Percentiles rank a stretch among this genome's conserved stretches.
Evolutionary conservation across 2,797 vertebrate species (phyloP).

Genomic region (Aphelocoma californica): DNA sequence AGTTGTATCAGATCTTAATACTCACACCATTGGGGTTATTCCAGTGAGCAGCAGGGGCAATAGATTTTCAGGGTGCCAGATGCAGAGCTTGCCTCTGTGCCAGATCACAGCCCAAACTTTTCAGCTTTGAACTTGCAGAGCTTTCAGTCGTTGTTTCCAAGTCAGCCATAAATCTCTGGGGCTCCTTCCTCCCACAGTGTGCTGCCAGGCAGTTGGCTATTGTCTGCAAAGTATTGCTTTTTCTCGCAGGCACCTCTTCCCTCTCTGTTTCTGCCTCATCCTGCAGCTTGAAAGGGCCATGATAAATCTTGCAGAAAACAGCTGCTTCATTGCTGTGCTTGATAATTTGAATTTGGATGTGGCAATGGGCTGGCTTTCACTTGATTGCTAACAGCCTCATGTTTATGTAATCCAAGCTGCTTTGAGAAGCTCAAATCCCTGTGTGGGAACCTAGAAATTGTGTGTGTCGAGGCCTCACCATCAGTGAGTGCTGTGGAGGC

Average conservation of each 20-base stretch:
- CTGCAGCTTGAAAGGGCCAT: not conserved
- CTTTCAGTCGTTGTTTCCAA: conserved; percentile 7
- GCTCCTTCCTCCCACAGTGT: not conserved
- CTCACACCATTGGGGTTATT: rapidly evolving
- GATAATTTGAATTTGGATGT: not conserved
- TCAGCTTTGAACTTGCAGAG: conserved; percentile 20
- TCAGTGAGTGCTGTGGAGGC: rapidly evolving
- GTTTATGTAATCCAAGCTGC: not conserved
- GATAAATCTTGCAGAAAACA: conserved; percentile 47
- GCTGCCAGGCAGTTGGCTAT: not conserved
- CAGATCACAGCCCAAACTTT: not conserved
- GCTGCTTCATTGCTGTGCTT: not conserved
- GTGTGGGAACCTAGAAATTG: not conserved
- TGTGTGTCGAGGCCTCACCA: not conserved
- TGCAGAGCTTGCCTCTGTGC: not conserved
- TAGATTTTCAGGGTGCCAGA: conserved; percentile 6
- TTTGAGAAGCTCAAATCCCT: not conserved
- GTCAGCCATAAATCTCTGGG: conserved; percentile 18
- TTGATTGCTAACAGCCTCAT: not conserved
- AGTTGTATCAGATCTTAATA: not conserved
- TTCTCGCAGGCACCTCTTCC: not conserved
- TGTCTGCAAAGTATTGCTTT: not conserved
- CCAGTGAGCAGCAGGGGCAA: not conserved
- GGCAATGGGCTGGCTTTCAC: not conserved
- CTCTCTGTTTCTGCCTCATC: not conserved